A percentile compares a stretch with the other conserved stretches of the same genome.
phyloP scores from a whole-genome alignment of 2,888 invertebrate genomes.

The Abrostola tripartita region DNA sequence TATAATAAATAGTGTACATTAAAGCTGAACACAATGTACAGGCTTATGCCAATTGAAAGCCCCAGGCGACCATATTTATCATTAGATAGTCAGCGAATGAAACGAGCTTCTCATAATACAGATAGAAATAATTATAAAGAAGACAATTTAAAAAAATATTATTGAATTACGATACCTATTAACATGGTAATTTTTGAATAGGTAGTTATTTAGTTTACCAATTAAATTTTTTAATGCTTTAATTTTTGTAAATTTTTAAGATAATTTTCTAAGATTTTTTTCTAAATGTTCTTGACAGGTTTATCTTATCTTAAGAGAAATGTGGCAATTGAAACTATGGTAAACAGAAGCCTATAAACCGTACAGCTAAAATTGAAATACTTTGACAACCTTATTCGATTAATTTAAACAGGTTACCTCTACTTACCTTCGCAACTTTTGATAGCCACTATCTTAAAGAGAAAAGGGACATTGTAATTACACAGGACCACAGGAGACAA shows the following conservation, averaged over 20 bases:
- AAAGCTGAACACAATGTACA: slow-evolving; percentile 35
- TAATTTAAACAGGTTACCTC: slow-evolving; percentile 3
- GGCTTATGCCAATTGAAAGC: slow-evolving; percentile 32
- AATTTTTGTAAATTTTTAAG: no score
- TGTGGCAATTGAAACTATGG: no score
- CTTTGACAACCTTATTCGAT: slow-evolving; percentile 1
- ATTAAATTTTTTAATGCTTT: no score
- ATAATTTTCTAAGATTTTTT: no score
- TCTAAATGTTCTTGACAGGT: no score
- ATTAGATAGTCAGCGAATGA: slow-evolving; percentile 25
- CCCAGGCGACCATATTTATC: slow-evolving; percentile 39
- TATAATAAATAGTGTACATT: slow-evolving; percentile 32
- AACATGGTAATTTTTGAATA: no score
- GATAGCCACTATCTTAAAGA: slow-evolving; percentile 11
- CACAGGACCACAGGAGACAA: slow-evolving; percentile 10
- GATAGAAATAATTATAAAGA: slow-evolving; percentile 6
- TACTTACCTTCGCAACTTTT: slow-evolving; percentile 12
- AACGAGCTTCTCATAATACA: slow-evolving; percentile 37
- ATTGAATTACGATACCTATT: no score
- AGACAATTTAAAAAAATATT: no score
- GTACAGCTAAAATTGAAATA: not conserved
- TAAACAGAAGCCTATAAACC: no score
- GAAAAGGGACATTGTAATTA: slow-evolving; percentile 16
- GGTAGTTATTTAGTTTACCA: no score
- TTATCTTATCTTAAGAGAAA: no score